These are phyloP conservation scores for Montipora efflorescens DNA, from an alignment of 64 coral and sea anemone genomes.

Conservation along the genomic window DNA sequence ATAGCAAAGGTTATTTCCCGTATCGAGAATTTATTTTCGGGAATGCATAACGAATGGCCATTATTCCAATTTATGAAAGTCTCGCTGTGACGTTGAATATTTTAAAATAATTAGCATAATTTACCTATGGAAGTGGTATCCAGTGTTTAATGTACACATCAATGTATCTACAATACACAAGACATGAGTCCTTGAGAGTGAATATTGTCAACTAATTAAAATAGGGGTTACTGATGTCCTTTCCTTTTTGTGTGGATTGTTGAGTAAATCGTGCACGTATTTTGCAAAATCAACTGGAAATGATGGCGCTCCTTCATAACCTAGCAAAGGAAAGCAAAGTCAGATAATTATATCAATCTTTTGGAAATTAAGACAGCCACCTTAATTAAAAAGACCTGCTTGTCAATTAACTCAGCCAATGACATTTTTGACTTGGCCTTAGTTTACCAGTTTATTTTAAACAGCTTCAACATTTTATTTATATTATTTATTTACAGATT, in stretches of 20 bases:
- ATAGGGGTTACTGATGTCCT: not conserved
- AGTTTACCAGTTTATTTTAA: too few relatives aligned
- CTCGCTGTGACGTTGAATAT: not conserved
- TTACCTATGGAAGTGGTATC: not conserved
- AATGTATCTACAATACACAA: too few relatives aligned
- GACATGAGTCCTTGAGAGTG: not conserved
- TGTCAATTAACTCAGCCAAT: too few relatives aligned
- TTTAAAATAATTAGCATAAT: not conserved
- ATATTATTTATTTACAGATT: too few relatives aligned
- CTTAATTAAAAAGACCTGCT: too few relatives aligned
- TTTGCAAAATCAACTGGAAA: conserved; percentile 83
- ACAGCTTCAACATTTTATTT: too few relatives aligned
- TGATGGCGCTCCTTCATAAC: conserved; percentile 83
- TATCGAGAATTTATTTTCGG: too few relatives aligned
- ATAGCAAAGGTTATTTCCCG: too few relatives aligned
- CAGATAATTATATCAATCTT: too few relatives aligned
- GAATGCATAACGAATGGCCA: not conserved
- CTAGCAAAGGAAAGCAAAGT: conserved; percentile 35
- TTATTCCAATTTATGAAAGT: not conserved
- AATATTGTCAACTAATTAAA: conserved; percentile 14
- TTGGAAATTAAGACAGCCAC: too few relatives aligned
- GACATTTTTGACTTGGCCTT: too few relatives aligned
- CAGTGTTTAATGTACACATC: not conserved
- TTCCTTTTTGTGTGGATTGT: conserved; percentile 9
- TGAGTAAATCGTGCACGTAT: conserved; percentile 70